Conservation (phyloP, 1,140 invertebrate species). For the Drosophila pruinosa region DNA sequence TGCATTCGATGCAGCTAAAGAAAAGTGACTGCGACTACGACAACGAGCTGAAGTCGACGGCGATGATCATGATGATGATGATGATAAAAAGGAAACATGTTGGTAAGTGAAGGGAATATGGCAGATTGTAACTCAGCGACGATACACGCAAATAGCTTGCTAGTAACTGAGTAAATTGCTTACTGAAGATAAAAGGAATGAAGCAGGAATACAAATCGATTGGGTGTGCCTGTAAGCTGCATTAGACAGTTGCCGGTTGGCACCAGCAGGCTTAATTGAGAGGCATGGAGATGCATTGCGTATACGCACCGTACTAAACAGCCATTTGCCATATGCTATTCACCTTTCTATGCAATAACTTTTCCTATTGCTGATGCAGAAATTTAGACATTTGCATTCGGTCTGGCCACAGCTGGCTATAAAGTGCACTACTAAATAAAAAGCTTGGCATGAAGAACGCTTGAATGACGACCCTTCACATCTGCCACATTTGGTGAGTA, state of each 20-base stretch:
- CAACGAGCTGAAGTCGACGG: conserved; percentile 8
- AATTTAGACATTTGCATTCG: conserved; percentile 27
- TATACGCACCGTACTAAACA: conserved; percentile 31
- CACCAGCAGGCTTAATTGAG: conserved; percentile 54
- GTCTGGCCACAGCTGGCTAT: conserved; percentile 30
- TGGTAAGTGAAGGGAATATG: background rate
- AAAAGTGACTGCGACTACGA: conserved; percentile 8
- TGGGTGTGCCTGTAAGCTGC: conserved; percentile 31
- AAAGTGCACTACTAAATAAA: conserved; percentile 59
- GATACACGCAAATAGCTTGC: conserved; percentile 32
- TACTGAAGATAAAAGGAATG: background rate
- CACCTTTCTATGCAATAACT: background rate
- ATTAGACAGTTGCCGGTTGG: conserved; percentile 23
- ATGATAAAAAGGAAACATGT: background rate
- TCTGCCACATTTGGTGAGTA: conserved; percentile 15
- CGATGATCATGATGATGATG: conserved; percentile 1
- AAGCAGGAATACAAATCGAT: conserved; percentile 48
- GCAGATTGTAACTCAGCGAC: background rate
- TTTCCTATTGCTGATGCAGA: background rate
- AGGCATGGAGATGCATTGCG: conserved; percentile 43
- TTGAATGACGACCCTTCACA: conserved; percentile 3
- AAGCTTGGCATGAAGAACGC: conserved; percentile 23
- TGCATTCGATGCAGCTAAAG: conserved; percentile 32
- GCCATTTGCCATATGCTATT: conserved; percentile 14
- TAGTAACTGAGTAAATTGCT: conserved; percentile 19